These are phyloP conservation scores for Monochamus alternatus DNA, from an alignment of 2,888 invertebrate species.

Conservation along the genomic window DNA sequence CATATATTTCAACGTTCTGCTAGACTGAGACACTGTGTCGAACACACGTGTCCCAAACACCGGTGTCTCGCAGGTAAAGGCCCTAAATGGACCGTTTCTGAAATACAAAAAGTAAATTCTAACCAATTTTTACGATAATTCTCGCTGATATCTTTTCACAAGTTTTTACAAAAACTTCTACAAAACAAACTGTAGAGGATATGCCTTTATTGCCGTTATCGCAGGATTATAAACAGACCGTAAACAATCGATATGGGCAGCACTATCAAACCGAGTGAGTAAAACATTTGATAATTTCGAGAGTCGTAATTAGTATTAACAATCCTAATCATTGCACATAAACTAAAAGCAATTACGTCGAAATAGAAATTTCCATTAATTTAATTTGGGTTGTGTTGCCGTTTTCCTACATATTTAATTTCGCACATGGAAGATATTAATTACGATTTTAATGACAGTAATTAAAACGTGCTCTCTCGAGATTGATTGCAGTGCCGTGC, in stretches of 20 bases:
- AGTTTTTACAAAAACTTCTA: too few species aligned
- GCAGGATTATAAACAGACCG: neutral
- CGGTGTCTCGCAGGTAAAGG: too few species aligned
- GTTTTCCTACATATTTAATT: slow-evolving; percentile 59
- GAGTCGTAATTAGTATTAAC: slow-evolving; percentile 47
- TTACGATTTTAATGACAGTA: slow-evolving; percentile 60
- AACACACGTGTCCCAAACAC: too few species aligned
- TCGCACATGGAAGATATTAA: slow-evolving; percentile 58
- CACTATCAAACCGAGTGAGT: slow-evolving; percentile 8
- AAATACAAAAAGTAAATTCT: too few species aligned
- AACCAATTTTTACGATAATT: too few species aligned
- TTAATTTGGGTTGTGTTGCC: slow-evolving; percentile 51
- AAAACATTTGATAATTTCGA: slow-evolving; percentile 32
- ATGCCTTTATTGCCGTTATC: neutral
- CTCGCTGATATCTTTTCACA: too few species aligned
- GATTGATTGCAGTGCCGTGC: slow-evolving; percentile 40
- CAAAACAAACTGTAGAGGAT: too few species aligned
- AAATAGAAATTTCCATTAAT: slow-evolving; percentile 56
- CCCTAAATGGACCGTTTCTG: too few species aligned
- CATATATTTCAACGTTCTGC: too few species aligned
- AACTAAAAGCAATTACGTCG: slow-evolving; percentile 51
- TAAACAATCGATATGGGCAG: neutral
- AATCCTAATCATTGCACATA: slow-evolving; percentile 47
- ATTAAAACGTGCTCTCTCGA: slow-evolving; percentile 51
- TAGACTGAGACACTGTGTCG: too few species aligned